Base-by-base conservation (phyloP, 2,113 vertebrate species). In the Plecturocebus donacophilus region DNA sequence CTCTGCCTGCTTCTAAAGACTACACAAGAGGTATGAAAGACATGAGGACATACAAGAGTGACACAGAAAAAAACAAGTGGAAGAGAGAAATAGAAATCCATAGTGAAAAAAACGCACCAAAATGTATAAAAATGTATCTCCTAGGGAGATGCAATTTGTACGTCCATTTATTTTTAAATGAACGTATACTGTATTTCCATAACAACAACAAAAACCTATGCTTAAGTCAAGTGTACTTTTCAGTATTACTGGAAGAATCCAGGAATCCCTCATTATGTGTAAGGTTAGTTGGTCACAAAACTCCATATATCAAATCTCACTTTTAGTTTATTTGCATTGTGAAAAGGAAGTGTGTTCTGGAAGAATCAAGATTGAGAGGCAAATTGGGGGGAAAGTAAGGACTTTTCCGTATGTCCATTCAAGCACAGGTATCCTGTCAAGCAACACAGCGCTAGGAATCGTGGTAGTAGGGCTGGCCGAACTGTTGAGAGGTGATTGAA, bases 61-160 rank as follows among this genome's bases (percentile, higher is more conserved):
- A 87, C 85, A 95, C 20, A 80, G 68, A 35, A 92, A 84, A 92
- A 75, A 91, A 91, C 64, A 77, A 64, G 6, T 64, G 38, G 68
- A 76, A 96, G 79, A 96, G 40, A 94, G 82, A 96, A 94, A 89
- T 54, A 93, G 77, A 97, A 95, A 85, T 92, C 58, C 58, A 90
- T 25, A 81, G 81, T 77, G 49, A 27, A 87, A 90, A 70, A 94
- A 42, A 81, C 42, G 94, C 79, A 94, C 25, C 30, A 64, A 76
- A 93, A 95, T 35, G 32, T 86, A 79, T 66, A 83, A 90, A 97
- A 97, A 96, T 84, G 40, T 92, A 90, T 95, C 92, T 97, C 95
- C 96, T 40, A 94, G 32, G 93, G 95, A 98, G 94, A 96, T 95
- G 90, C 25, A 92, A 87, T 73, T 91, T 89, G 52, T 52, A 94